Conservation (phyloP, 2,113 vertebrate species). For the Corydoras sp. region DNA sequence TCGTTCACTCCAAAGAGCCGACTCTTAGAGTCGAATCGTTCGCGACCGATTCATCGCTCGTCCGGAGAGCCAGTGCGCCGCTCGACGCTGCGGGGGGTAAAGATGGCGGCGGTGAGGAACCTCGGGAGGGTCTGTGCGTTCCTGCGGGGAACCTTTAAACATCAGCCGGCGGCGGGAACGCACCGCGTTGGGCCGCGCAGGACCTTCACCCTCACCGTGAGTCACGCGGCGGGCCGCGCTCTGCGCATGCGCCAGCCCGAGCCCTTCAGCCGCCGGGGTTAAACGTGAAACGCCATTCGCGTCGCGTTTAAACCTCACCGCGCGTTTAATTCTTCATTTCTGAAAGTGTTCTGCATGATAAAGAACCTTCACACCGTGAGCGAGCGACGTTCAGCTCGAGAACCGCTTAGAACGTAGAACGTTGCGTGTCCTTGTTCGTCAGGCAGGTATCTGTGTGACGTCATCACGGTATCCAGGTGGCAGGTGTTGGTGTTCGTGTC, state of each 20-base stretch:
- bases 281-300: background rate
- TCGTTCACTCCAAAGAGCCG: no score
- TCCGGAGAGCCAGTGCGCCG: background rate
- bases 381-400: no score
- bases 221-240: background rate
- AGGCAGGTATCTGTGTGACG: background rate
- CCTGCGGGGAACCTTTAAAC: conserved; percentile 49
- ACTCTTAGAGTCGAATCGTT: no score
- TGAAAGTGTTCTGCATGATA: no score
- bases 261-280: background rate
- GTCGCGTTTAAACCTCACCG: no score
- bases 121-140: conserved; percentile 53
- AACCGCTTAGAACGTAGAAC: no score
- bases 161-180: conserved; percentile 42
- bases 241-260: background rate
- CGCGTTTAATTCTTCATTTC: no score
- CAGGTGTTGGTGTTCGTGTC: no score
- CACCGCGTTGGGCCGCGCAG: conserved; percentile 51
- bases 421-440: no score
- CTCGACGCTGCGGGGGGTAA: background rate
- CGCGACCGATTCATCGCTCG: no score
- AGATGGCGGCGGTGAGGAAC: conserved; percentile 54
- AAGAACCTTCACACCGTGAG: no score
- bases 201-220: conserved; percentile 58
- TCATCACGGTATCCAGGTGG: no score